These are phyloP conservation scores for Mungos mungo DNA, from an alignment of 2,113 vertebrate species.

Conservation along the genomic window DNA sequence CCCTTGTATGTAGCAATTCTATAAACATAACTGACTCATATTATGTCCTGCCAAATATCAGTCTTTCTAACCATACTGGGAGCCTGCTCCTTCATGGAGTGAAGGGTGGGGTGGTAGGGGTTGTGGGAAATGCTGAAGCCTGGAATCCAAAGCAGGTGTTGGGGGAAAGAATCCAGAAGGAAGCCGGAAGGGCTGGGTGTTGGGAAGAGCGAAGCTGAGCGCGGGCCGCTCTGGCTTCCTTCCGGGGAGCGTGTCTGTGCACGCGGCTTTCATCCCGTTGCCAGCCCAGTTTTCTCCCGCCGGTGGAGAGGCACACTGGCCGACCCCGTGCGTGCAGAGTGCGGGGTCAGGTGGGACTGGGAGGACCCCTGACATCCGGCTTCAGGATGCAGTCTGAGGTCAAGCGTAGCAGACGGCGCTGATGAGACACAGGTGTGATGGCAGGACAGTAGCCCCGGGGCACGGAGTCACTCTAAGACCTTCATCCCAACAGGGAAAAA, in stretches of 20 bases:
- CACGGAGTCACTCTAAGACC: not conserved
- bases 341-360: not conserved
- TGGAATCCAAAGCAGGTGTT: not conserved
- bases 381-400: not conserved
- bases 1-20: not conserved
- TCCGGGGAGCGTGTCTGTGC: rapidly evolving
- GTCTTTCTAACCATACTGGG: not conserved
- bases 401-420: not conserved
- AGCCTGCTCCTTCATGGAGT: not conserved
- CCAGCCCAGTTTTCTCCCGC: not conserved
- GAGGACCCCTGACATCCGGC: not conserved
- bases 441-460: not conserved
- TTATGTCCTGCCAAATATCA: not conserved
- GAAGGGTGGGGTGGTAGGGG: not conserved
- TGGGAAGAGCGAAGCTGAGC: not conserved
- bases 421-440: not conserved
- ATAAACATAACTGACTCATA: not conserved
- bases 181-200: not conserved
- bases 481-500: not conserved
- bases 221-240: not conserved
- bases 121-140: rapidly evolving
- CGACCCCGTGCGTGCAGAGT: no score
- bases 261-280: not conserved
- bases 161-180: not conserved
- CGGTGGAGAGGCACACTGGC: not conserved